Percentiles rank a stretch among this genome's conserved stretches.
Evolutionary conservation across 1,140 invertebrate species (phyloP).

Genomic region (Phortica variegata): DNA sequence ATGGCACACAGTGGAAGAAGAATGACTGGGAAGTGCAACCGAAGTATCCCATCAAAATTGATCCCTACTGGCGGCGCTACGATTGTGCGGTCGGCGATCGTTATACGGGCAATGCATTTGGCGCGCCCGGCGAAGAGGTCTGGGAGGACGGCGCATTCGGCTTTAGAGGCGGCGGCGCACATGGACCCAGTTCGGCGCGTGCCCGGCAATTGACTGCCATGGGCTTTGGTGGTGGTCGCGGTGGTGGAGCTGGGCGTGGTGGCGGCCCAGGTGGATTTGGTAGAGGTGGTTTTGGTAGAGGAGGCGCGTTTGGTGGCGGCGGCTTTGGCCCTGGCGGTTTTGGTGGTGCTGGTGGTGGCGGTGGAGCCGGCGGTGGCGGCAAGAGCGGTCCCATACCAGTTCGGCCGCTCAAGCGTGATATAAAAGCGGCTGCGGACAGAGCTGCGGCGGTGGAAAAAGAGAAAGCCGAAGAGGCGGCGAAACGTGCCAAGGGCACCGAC

Average conservation of each 20-base stretch:
- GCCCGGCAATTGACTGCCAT: slow-evolving; percentile 9
- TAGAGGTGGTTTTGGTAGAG: background rate
- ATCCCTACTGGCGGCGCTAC: slow-evolving; percentile 18
- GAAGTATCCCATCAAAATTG: slow-evolving; percentile 16
- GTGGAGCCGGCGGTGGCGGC: background rate
- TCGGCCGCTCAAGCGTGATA: slow-evolving; percentile 14
- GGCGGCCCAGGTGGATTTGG: background rate
- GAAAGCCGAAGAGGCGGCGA: slow-evolving; percentile 1
- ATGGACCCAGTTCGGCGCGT: slow-evolving; percentile 7
- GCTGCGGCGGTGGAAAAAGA: background rate
- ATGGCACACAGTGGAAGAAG: slow-evolving; percentile 31
- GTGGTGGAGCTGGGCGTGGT: slow-evolving; percentile 16
- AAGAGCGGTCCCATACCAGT: slow-evolving; percentile 16
- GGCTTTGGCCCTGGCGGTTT: background rate
- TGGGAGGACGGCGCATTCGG: slow-evolving; percentile 30
- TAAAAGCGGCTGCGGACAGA: slow-evolving; percentile 7
- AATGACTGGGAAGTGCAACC: slow-evolving; percentile 16
- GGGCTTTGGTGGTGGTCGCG: slow-evolving; percentile 8
- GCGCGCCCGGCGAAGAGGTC: slow-evolving; percentile 23
- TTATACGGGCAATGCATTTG: slow-evolving; percentile 23
- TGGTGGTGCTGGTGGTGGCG: slow-evolving; percentile 1
- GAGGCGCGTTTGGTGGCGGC: background rate
- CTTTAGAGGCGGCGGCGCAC: slow-evolving; percentile 15
- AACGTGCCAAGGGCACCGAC: slow-evolving; percentile 13
- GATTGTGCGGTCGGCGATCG: slow-evolving; percentile 32